These are phyloP conservation scores for Lepidochitona cinerea DNA, from an alignment of 2,888 invertebrate species.

Conservation along the genomic window DNA sequence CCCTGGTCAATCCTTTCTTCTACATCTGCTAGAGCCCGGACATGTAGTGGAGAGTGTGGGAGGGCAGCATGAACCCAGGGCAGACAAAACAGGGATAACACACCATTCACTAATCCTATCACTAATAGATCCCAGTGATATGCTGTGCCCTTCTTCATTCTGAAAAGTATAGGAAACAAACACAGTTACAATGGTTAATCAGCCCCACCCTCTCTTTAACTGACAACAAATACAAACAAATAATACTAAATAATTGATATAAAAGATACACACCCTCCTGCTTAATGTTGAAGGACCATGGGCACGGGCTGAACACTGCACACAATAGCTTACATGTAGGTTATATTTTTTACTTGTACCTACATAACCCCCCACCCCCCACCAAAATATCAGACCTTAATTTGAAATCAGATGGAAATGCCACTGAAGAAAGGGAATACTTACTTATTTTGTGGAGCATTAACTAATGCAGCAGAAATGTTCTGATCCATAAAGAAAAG, in stretches of 20 bases:
- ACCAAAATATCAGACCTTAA: no score
- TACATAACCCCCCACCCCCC: no score
- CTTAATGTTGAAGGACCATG: no score
- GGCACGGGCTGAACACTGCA: no score
- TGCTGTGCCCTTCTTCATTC: constrained; percentile 77
- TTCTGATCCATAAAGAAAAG: constrained; percentile 79
- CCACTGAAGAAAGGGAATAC: constrained; percentile 31
- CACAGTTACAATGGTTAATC: no score
- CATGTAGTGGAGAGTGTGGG: constrained; percentile 77
- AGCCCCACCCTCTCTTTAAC: no score
- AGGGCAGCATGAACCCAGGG: constrained; percentile 77
- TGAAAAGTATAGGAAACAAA: constrained; percentile 41
- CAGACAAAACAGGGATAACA: constrained; percentile 74
- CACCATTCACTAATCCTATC: constrained; percentile 74
- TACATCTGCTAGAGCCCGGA: constrained; percentile 76
- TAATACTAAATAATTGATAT: no score
- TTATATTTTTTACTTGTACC: no score
- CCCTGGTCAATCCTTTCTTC: constrained; percentile 78
- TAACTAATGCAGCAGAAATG: constrained; percentile 76
- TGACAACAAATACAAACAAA: no score
- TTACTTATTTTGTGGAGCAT: constrained; percentile 77
- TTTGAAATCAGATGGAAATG: background rate
- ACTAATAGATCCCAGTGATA: constrained; percentile 77
- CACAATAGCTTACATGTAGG: no score
- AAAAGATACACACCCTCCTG: no score